Conservation (phyloP, 2,113 vertebrate species). For the Centrocercus urophasianus region DNA sequence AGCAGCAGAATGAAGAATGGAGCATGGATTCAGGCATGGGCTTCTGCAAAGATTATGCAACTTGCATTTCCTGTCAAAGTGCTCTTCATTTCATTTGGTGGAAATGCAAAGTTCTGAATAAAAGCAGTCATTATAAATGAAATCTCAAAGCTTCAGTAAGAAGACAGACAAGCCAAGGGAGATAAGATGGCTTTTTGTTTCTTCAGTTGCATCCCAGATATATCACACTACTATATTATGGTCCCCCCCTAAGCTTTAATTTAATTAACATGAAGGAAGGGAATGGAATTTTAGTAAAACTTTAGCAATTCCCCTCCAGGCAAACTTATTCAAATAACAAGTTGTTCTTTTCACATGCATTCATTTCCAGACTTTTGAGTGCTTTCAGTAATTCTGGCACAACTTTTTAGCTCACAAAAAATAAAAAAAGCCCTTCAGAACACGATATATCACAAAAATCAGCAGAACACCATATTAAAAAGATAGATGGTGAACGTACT, state of each 20-base stretch:
- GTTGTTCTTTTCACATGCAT: not conserved
- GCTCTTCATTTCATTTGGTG: not conserved
- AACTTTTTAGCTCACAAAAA: not conserved
- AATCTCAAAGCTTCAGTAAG: not conserved
- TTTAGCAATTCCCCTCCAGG: conserved; percentile 48
- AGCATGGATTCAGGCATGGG: not conserved
- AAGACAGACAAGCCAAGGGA: not conserved
- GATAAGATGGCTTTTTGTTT: not conserved
- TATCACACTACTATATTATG: not conserved
- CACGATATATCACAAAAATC: not conserved
- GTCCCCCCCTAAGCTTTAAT: not conserved
- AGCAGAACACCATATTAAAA: not conserved
- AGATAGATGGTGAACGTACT: not conserved
- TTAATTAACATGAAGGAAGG: conserved; percentile 46
- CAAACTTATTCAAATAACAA: not conserved
- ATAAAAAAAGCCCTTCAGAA: not conserved
- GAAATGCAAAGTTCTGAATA: conserved; percentile 8
- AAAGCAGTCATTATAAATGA: conserved; percentile 1
- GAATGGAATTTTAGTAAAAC: conserved; percentile 30
- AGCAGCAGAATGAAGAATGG: not conserved
- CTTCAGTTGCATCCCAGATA: not conserved
- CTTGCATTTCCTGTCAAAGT: conserved; percentile 9
- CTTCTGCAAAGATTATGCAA: not conserved
- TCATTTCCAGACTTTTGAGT: conserved; percentile 4
- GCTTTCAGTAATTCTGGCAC: not conserved